A percentile compares a stretch with the other conserved stretches of the same genome.
Conservation (phyloP, 2,888 invertebrate genomes). For the Molorchus minor region DNA sequence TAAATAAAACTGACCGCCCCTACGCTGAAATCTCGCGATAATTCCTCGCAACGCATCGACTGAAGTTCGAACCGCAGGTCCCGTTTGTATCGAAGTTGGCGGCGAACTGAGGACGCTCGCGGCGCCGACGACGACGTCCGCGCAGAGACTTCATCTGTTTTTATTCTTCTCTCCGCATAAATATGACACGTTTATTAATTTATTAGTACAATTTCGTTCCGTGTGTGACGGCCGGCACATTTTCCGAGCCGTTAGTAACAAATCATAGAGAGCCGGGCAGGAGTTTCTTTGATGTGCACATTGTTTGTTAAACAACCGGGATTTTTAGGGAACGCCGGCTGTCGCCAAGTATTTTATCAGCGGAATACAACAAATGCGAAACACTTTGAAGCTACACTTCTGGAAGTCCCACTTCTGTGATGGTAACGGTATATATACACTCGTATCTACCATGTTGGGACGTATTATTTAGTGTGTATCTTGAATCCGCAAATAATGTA, state of each 20-base stretch:
- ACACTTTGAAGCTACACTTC: too few species aligned
- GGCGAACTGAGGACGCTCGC: slow-evolving; percentile 58
- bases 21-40: slow-evolving; percentile 27
- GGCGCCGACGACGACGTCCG: slow-evolving; percentile 51
- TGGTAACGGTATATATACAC: too few species aligned
- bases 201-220: slow-evolving; percentile 25
- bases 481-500: too few species aligned
- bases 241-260: not conserved
- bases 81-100: slow-evolving; percentile 58
- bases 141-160: slow-evolving; percentile 30
- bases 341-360: too few species aligned
- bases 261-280: not conserved
- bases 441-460: too few species aligned
- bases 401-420: too few species aligned
- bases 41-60: slow-evolving; percentile 22
- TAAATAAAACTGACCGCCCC: slow-evolving; percentile 36
- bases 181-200: slow-evolving; percentile 33
- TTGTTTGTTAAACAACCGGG: not conserved
- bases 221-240: not conserved
- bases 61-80: slow-evolving; percentile 48
- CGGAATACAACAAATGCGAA: too few species aligned
- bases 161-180: slow-evolving; percentile 33
- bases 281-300: not conserved
- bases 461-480: too few species aligned
- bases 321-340: not conserved